A percentile compares a stretch with the other conserved stretches of the same genome.
Evolutionary conservation across 2,113 vertebrate genomes (phyloP).

Genomic region (Tachuris rubrigastra): DNA sequence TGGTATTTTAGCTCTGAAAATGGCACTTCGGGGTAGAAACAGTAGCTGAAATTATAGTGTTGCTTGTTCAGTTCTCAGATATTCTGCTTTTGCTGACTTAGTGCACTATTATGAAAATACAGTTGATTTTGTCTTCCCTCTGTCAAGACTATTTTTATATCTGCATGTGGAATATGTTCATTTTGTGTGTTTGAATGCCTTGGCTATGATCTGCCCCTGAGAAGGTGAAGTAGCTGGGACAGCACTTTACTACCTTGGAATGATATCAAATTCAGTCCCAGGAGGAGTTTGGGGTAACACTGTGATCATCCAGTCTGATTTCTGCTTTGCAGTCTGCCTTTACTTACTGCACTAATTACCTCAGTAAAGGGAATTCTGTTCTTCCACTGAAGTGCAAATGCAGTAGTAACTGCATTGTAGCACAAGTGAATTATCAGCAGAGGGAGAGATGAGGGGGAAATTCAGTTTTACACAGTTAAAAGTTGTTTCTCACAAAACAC

Average conservation of each 20-base stretch:
- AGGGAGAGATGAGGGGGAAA: not conserved
- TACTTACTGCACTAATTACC: not conserved
- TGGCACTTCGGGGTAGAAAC: not conserved
- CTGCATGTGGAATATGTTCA: not conserved
- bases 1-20: conserved; percentile 3
- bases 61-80: not conserved
- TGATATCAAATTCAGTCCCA: not conserved
- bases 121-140: not conserved
- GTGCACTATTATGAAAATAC: not conserved
- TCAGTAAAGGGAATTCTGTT: not conserved
- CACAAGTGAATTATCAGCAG: not conserved
- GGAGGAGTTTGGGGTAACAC: not conserved
- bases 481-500: not conserved
- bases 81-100: conserved; percentile 1
- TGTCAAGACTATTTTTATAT: not conserved
- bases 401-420: not conserved
- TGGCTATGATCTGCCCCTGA: not conserved
- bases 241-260: not conserved
- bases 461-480: not conserved
- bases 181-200: not conserved
- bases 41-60: not conserved
- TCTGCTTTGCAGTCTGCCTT: not conserved
- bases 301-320: not conserved
- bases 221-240: not conserved
- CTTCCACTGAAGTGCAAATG: not conserved